These are phyloP conservation scores for Thera britannica DNA, from an alignment of 2,888 invertebrate genomes.

Conservation along the genomic window DNA sequence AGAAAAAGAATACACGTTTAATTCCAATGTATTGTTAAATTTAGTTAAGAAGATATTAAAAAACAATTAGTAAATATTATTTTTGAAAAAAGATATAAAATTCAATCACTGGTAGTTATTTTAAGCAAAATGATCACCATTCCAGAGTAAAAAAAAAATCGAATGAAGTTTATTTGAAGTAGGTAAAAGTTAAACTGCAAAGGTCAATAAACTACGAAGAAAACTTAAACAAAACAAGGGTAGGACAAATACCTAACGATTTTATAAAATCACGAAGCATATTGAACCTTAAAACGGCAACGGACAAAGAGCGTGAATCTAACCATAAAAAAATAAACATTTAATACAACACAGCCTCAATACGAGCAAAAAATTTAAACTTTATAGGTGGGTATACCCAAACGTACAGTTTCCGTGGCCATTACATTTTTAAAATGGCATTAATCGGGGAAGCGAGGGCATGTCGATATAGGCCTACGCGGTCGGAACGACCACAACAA, in stretches of 20 bases:
- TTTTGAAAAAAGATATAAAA: too few species aligned
- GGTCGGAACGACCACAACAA: slow-evolving; percentile 65
- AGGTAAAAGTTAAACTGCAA: background rate
- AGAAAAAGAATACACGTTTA: too few species aligned
- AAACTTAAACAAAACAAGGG: background rate
- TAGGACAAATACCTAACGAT: slow-evolving; percentile 48
- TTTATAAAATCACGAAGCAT: slow-evolving; percentile 63
- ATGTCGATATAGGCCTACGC: slow-evolving; percentile 78
- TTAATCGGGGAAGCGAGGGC: slow-evolving; percentile 57
- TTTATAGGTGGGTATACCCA: slow-evolving; percentile 69
- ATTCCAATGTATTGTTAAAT: too few species aligned
- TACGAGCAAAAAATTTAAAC: slow-evolving; percentile 74
- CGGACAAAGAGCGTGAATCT: slow-evolving; percentile 38
- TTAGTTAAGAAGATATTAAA: too few species aligned
- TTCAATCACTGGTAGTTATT: too few species aligned
- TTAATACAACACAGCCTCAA: slow-evolving; percentile 72
- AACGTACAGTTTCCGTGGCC: slow-evolving; percentile 65
- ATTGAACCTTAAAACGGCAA: slow-evolving; percentile 53
- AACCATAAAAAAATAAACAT: slow-evolving; percentile 69
- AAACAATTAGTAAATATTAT: too few species aligned
- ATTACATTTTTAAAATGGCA: slow-evolving; percentile 83
- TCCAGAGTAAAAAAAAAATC: too few species aligned
- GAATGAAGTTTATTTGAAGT: background rate
- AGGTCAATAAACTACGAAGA: background rate
- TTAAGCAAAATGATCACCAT: too few species aligned